Evolutionary conservation across 2,797 vertebrate species (phyloP), one percentile per base, ranked within the genome.

Genomic region (Staurois parvus): DNA sequence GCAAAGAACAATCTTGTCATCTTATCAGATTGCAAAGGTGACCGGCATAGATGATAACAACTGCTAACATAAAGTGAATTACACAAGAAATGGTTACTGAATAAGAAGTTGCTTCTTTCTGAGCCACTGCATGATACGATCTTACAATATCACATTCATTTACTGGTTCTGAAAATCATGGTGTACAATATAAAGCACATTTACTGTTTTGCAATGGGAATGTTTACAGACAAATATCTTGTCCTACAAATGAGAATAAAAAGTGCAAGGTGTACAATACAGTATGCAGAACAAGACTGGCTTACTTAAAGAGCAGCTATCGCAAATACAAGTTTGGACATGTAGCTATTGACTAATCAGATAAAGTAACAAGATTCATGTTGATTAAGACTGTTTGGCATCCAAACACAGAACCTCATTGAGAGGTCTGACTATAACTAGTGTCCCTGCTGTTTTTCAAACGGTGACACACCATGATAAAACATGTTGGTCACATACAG

Each of bases 21-120:
- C 17, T 75, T 56, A 64, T 75, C 45, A 56, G 73, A 56, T 56
- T 56, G 45, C 4, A 72, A 48, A 48, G 30, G 72, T 74, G 42
- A 42, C 13, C 40, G 72, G 72, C 42, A 75, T 56, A 75, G 45
- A 4, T 11, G 45, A 75, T 75, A 75, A 52, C 17, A 10, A 56
- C 48, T 32, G 8, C 73, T 19, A 52, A 59, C 70, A 72, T 19
- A n/a, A 26, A 32, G 19, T 56, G 7, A 17, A 59, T 56, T 76
- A 32, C 28, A 56, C 21, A 59, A 24, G 29, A 76, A 30, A 76
- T 76, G 48, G 19, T 56, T 21, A 59, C 28, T 11, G 29, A 11
- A 76, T 73, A 73, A 73, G n/a, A 73, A 73, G 24, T 48, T 26
- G 59, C 24, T 64, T 62, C 9, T n/a, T 26, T 9, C 59, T 64